These are phyloP conservation scores for Neosilurus mollespiculum DNA, from an alignment of 2,797 vertebrate genomes.

Conservation along the genomic window DNA sequence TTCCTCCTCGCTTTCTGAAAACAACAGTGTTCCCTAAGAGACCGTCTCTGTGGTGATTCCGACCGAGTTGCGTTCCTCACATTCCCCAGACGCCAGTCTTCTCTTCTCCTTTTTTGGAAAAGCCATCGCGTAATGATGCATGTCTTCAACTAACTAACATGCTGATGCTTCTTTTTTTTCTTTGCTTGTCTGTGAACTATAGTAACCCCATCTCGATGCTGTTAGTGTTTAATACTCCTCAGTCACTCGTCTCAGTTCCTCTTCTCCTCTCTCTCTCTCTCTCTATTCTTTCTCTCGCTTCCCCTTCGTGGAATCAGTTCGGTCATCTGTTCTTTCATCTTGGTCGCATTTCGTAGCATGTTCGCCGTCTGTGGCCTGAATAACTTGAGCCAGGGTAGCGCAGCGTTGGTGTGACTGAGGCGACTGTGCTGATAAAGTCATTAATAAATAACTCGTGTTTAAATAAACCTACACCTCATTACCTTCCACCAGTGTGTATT, in stretches of 20 bases:
- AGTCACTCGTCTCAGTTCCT: not conserved
- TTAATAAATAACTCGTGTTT: too few species aligned
- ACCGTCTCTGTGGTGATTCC: not conserved
- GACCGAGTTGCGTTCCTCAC: not conserved
- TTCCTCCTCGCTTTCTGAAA: not conserved
- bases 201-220: not conserved
- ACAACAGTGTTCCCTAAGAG: slow-evolving; percentile 6
- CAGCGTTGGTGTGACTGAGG: not conserved
- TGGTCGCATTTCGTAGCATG: not conserved
- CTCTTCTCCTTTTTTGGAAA: slow-evolving; percentile 13
- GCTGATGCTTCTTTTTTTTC: not conserved
- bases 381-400: not conserved
- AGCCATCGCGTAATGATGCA: not conserved
- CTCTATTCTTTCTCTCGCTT: not conserved
- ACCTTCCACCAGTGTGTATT: not conserved
- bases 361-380: not conserved
- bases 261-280: not conserved
- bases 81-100: not conserved
- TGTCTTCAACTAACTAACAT: not conserved
- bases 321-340: not conserved
- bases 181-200: slow-evolving; percentile 9
- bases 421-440: not conserved
- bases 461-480: not conserved
- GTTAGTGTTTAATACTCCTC: not conserved
- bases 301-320: not conserved